phyloP scores from a whole-genome alignment of 2,797 vertebrate species.

The Acipenser transmontanus region DNA sequence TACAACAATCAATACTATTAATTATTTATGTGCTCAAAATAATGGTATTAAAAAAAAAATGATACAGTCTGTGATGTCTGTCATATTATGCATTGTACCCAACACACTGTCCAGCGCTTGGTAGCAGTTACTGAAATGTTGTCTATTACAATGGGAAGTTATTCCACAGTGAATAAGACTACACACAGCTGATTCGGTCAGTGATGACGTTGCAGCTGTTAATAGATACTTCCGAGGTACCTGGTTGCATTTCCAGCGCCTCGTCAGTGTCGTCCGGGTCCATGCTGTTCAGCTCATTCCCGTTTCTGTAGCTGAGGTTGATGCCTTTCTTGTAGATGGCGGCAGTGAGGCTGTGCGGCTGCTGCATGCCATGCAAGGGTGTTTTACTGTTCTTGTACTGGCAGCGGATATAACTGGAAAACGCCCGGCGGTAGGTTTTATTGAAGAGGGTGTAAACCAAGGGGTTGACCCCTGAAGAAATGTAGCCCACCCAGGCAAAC shows the following conservation, averaged over 20 bases:
- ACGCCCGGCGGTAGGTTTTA: conserved; percentile 88
- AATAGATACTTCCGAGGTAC: conserved; percentile 66
- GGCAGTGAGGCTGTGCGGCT: conserved; percentile 42
- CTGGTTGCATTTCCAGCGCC: conserved; percentile 62
- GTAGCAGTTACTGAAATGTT: conserved; percentile 3
- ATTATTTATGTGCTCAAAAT: neutral
- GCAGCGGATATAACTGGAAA: conserved; percentile 89
- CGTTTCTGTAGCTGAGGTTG: conserved; percentile 67
- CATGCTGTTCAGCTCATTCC: conserved; percentile 51
- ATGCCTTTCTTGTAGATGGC: conserved; percentile 57
- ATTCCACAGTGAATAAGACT: conserved; percentile 30
- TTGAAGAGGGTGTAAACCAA: conserved; percentile 97
- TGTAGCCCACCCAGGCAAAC: conserved; percentile 96
- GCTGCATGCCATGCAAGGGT: conserved; percentile 51
- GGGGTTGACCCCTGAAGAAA: conserved; percentile 93
- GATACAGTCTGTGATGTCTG: neutral
- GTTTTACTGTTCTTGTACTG: conserved; percentile 61
- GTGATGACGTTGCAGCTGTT: conserved; percentile 69
- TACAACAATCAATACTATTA: neutral
- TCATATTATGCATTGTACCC: neutral
- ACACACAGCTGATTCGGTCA: conserved; percentile 86
- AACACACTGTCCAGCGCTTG: neutral
- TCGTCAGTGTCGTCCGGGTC: conserved; percentile 67
- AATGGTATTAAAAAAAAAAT: neutral
- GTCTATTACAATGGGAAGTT: neutral